Evolutionary conservation across 1,140 invertebrate species (phyloP).

Genomic region (Lamellibrachia luymesi): DNA sequence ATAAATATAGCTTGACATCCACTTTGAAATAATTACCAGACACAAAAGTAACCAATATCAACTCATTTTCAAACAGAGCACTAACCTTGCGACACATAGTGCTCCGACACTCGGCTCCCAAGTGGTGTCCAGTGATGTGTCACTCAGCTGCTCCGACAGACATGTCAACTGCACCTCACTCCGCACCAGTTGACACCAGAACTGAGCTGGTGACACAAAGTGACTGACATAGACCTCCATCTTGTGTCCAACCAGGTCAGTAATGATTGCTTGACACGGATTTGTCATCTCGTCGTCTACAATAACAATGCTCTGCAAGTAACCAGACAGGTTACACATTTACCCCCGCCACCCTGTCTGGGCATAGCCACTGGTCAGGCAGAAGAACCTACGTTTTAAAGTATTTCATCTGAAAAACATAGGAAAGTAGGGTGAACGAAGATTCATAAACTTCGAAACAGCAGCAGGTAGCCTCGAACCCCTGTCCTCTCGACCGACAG

Average conservation of each 20-base stretch:
- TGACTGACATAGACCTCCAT: conserved; percentile 23
- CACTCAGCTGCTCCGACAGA: conserved; percentile 19
- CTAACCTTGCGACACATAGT: conserved; percentile 39
- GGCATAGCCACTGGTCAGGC: no score
- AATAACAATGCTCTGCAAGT: not conserved
- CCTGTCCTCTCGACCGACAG: no score
- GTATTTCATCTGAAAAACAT: no score
- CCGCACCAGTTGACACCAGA: conserved; percentile 34
- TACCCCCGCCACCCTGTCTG: no score
- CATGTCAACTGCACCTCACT: conserved; percentile 20
- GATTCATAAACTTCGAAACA: no score
- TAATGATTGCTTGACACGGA: not conserved
- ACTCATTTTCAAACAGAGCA: conserved; percentile 72
- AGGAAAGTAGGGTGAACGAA: no score
- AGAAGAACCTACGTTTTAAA: no score
- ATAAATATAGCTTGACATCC: no score
- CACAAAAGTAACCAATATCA: conserved; percentile 37
- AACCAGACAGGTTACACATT: no score
- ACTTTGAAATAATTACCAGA: no score
- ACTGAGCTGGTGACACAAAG: conserved; percentile 32
- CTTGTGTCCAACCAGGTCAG: not conserved
- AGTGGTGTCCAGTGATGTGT: not conserved
- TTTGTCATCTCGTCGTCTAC: not conserved
- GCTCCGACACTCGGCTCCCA: conserved; percentile 13
- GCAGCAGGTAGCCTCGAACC: no score